Base-by-base conservation (phyloP, 2,888 invertebrate species). In the Drosophila falleni region DNA sequence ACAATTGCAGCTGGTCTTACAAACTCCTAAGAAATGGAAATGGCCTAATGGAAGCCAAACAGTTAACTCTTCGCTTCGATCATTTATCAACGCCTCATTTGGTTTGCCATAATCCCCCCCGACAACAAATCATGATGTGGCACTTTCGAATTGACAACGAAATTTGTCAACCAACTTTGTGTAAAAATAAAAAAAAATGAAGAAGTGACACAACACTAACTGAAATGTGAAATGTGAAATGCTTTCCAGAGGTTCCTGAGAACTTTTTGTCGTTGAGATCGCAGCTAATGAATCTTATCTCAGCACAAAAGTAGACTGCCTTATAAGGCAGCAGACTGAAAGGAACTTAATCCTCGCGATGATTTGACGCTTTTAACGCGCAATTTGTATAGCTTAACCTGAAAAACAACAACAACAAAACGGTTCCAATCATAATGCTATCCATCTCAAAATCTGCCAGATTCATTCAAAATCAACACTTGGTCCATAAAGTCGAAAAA, bases 121-220 rank as follows among this genome's bases (percentile, higher is more conserved):
- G 50, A 37, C 51, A n/a, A 54, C 47, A n/a, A n/a, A 42, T 13
- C 49, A 67, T 79, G 81, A 79, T 54, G 23, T 41, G 33, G 74
- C 64, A 54, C 35, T 55, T 77, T 59, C 37, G 5, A 53, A 51
- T 53, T 64, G 54, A 70, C 79, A 62, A 56, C 39, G 50, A 78
- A 89, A 83, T 87, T 83, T 83, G 83, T 83, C 83, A 80, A 60
- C 47, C 56, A 49, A 63, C 37, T 44, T 29, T 2, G 6, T 31
- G n/a, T 15, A 42, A 16, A 54, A 23, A n/a, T n/a, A 16, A 15
- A 35, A 16, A 33, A 31, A 46, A 15, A 26, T 29, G 29, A 46
- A 49, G 44, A 66, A 65, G 60, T 83, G 87, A 89, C 87, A 89
- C 89, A 83, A 77, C 89, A 83, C 46, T 86, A 87, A 41, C 13